Conservation (phyloP, 1,140 invertebrate species). For the Trialeurodes vaporariorum region DNA sequence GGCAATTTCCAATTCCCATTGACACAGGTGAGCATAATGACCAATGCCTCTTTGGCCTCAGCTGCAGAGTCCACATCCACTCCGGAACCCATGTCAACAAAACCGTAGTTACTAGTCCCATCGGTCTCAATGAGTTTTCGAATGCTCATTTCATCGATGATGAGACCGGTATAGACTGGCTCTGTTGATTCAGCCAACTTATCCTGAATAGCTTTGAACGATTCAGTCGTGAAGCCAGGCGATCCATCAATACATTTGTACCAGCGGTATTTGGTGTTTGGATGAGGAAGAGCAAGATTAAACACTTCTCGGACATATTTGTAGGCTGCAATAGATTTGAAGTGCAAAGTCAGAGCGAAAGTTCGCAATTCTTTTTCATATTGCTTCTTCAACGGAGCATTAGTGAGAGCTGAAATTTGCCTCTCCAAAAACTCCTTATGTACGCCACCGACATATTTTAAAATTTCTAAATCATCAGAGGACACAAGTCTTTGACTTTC, state of each 20-base stretch:
- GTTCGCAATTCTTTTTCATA: constrained; percentile 21
- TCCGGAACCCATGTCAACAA: constrained; percentile 19
- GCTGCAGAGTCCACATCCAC: not conserved
- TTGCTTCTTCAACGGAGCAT: constrained; percentile 17
- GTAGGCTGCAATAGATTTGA: constrained; percentile 5
- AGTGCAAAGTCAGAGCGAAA: constrained; percentile 11
- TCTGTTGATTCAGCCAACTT: not conserved
- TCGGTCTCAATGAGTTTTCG: constrained; percentile 22
- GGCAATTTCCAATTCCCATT: constrained; percentile 13
- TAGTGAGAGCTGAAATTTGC: not conserved
- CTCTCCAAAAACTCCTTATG: not conserved
- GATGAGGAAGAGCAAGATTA: not conserved
- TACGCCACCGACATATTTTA: not conserved
- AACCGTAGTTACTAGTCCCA: constrained; percentile 19
- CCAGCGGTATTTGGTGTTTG: constrained; percentile 6
- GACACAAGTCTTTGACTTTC: no score
- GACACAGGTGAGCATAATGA: constrained; percentile 10
- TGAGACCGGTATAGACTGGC: constrained; percentile 8
- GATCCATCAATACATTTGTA: constrained; percentile 3
- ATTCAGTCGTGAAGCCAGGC: constrained; percentile 7
- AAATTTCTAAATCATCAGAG: no score
- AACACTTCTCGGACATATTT: constrained; percentile 7
- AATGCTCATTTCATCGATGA: constrained; percentile 27
- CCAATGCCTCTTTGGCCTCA: constrained; percentile 9
- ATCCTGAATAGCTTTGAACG: not conserved